Conservation (phyloP, 2,888 invertebrate species). For the Pristionchus exspectatus region DNA sequence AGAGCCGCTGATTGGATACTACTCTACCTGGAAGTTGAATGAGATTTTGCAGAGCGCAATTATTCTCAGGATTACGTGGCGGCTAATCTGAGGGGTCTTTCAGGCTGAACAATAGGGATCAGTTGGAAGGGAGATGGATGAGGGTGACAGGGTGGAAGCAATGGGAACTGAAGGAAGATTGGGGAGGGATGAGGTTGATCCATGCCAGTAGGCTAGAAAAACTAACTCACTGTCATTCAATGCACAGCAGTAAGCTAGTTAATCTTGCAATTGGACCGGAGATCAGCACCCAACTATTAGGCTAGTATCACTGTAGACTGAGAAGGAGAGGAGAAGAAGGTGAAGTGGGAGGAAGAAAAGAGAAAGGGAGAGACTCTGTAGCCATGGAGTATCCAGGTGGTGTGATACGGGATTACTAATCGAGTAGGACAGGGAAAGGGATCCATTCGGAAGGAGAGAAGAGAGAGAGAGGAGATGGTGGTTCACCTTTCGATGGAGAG, state of each 20-base stretch:
- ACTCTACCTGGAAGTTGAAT: background rate
- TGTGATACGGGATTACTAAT: conserved; percentile 16
- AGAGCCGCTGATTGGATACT: background rate
- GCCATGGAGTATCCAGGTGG: conserved; percentile 23
- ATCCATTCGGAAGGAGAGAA: background rate
- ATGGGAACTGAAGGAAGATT: background rate
- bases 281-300: background rate
- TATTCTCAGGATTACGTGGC: background rate
- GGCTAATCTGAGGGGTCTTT: background rate
- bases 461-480: background rate
- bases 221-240: conserved; percentile 47
- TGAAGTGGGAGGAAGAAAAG: background rate
- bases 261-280: conserved; percentile 48
- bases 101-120: background rate
- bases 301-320: background rate
- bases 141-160: background rate
- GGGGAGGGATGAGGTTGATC: background rate
- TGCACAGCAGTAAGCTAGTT: conserved; percentile 51
- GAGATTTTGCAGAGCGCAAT: background rate
- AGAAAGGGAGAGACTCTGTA: background rate
- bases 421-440: background rate
- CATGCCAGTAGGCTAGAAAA: conserved; percentile 48
- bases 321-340: background rate
- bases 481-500: background rate
- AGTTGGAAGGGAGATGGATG: background rate